phyloP scores from a whole-genome alignment of 2,113 vertebrate genomes.

The Tylochromis polylepis region DNA sequence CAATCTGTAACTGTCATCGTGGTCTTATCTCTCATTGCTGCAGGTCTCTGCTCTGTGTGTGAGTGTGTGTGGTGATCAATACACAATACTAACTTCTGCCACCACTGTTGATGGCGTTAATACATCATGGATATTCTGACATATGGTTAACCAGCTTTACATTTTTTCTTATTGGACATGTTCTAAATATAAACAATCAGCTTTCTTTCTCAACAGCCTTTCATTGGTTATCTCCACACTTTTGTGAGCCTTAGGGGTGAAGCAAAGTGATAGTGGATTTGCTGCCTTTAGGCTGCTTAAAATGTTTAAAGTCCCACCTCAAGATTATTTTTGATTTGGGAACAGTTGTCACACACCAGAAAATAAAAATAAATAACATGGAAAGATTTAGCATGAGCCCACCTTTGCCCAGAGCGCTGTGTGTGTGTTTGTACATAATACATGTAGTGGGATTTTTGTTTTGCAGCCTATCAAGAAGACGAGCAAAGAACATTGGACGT shows the following conservation, averaged over 20 bases:
- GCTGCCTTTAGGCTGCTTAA: not conserved
- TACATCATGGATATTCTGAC: not conserved
- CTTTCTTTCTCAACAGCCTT: not conserved
- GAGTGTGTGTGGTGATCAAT: not conserved
- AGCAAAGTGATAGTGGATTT: not conserved
- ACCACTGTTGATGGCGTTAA: rapidly evolving
- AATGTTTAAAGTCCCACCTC: not conserved
- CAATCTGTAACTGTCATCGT: not conserved
- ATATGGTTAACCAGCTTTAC: not conserved
- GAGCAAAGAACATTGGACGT: not conserved
- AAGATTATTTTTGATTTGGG: not conserved
- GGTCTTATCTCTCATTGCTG: not conserved
- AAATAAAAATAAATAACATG: not conserved
- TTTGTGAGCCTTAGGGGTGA: not conserved
- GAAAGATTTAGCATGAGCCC: not conserved
- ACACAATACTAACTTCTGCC: not conserved
- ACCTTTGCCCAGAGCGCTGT: not conserved
- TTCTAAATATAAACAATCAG: not conserved
- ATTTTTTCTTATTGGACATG: not conserved
- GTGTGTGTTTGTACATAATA: not conserved
- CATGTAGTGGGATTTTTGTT: not conserved
- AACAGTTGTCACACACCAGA: not conserved
- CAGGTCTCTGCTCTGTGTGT: not conserved
- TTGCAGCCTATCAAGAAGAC: not conserved
- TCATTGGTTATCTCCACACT: not conserved